A percentile compares a stretch with the other conserved stretches of the same genome.
Conservation (phyloP, 2,888 invertebrate species). For the Leucania comma region DNA sequence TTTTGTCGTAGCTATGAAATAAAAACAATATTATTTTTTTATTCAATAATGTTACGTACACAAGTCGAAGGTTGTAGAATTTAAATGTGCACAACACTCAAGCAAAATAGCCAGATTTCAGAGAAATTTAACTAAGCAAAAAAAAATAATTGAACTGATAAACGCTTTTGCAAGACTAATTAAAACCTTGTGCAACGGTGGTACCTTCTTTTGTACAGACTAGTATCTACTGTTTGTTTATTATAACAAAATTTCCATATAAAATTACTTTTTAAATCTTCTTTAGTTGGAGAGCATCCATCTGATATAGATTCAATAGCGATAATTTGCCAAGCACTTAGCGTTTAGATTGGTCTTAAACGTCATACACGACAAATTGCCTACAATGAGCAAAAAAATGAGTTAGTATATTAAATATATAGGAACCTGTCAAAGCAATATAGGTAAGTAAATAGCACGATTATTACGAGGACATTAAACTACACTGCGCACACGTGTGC, state of each 20-base stretch:
- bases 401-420: constrained; percentile 11
- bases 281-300: neutral
- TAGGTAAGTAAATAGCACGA: constrained; percentile 2
- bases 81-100: neutral
- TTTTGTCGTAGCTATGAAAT: neutral
- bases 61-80: neutral
- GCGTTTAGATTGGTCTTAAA: constrained; percentile 9
- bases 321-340: neutral
- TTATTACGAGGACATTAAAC: neutral
- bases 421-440: constrained; percentile 28
- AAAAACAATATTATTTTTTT: neutral
- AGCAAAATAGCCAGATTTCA: neutral
- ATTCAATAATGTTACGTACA: neutral
- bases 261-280: neutral
- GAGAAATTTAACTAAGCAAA: neutral
- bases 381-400: constrained; percentile 31
- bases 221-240: neutral
- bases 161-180: neutral
- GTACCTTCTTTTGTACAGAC: neutral
- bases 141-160: neutral
- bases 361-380: neutral
- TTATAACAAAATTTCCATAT: neutral
- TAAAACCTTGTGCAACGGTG: neutral
- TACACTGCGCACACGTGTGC: no score
- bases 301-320: neutral